Evolutionary conservation across 2,113 vertebrate species (phyloP), one percentile per base, ranked within the genome.

Genomic region (Coracopsis vasa): DNA sequence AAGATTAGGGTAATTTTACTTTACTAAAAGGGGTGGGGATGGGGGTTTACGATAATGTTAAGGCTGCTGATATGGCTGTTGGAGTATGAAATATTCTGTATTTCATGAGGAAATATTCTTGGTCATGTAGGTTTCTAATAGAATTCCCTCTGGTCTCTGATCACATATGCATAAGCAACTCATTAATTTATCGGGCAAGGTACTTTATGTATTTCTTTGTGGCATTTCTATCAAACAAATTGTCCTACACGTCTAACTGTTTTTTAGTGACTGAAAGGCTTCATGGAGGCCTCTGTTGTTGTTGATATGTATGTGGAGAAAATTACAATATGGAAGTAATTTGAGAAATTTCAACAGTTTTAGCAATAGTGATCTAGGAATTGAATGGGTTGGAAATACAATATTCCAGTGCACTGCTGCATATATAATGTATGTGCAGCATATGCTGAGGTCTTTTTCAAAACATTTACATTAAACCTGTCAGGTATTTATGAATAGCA

Each of bases 391-490:
- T 97, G 96, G 88, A 97, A 97, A 95, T 64, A 90, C 80, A 92
- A 50, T 96, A 93, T 97, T 97, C 87, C 95, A 86, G 97, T 94
- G 97, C 96, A 91, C 70, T 93, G 95, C 95, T 91, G 98, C 97
- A 97, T 97, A 96, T 97, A 54, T 98, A 97, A 98, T 98, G 84
- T 97, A 98, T 96, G 94, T 98, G 94, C 97, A 81, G 98, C 91
- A 95, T 98, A 98, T 97, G 94, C 96, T 97, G 98, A 98, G 97
- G 95, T 92, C 97, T 98, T 98, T 98, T 98, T 98, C 98, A 98
- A 98, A 98, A 98, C 98, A 98, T 98, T 98, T 98, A 98, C 97
- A 94, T 98, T 98, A 98, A 98, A 98, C 97, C 96, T 98, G 98
- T 98, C 98, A 98, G 97, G 86, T 98, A 98, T 98, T 98, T 98